phyloP scores from a whole-genome alignment of 2,888 invertebrate genomes.

The Tromatobia lineatoria region DNA sequence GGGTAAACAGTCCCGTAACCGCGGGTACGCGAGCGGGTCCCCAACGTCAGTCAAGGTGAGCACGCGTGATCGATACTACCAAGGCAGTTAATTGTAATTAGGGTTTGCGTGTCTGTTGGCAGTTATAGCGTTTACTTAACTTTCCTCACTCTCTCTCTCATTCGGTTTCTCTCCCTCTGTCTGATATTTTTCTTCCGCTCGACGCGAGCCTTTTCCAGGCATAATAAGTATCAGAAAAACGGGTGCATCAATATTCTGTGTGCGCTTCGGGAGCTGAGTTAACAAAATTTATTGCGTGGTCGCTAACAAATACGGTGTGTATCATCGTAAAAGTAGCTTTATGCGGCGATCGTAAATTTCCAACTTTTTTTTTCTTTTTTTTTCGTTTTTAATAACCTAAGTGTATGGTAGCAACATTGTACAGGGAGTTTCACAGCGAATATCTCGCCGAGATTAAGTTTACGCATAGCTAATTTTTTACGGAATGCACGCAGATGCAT shows the following conservation, averaged over 20 bases:
- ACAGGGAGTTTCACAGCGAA: background rate
- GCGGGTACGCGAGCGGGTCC: constrained; percentile 34
- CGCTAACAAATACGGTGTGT: background rate
- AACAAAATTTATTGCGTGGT: constrained; percentile 25
- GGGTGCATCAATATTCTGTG: background rate
- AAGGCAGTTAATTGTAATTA: constrained; percentile 78
- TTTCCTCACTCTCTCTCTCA: constrained; percentile 51
- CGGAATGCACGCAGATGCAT: too few relatives aligned
- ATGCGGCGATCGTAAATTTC: constrained; percentile 45
- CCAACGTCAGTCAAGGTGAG: constrained; percentile 77
- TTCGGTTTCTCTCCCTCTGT: constrained; percentile 39
- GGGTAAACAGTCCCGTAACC: constrained; percentile 52
- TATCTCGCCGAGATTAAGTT: background rate
- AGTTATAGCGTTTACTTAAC: constrained; percentile 71
- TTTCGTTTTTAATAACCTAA: constrained; percentile 45
- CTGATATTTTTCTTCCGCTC: constrained; percentile 25
- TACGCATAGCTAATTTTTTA: too few relatives aligned
- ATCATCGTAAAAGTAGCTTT: constrained; percentile 35
- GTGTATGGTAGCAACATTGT: background rate
- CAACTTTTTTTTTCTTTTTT: constrained; percentile 27
- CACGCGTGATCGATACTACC: constrained; percentile 79
- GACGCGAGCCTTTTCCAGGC: constrained; percentile 10
- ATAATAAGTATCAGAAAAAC: background rate
- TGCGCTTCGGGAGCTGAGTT: constrained; percentile 13
- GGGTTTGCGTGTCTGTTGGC: constrained; percentile 72